Conservation (phyloP, 2,888 invertebrate genomes). For the Sericinus montela region DNA sequence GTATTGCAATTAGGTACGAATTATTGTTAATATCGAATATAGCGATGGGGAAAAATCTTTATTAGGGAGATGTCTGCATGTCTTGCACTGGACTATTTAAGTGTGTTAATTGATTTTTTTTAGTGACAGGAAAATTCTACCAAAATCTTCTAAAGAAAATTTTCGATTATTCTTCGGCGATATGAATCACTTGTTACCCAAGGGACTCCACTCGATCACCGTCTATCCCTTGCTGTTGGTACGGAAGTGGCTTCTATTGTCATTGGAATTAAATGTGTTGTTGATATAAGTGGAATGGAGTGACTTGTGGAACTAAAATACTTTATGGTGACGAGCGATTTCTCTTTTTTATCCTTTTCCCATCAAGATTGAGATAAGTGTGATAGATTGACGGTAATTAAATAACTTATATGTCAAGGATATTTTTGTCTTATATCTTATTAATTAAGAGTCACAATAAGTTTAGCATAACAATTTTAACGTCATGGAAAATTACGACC, state of each 20-base stretch:
- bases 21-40: too few species aligned
- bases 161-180: slow-evolving; percentile 23
- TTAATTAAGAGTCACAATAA: too few species aligned
- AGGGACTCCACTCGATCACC: slow-evolving; percentile 57
- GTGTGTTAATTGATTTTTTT: too few species aligned
- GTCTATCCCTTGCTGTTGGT: slow-evolving; percentile 27
- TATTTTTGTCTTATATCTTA: too few species aligned
- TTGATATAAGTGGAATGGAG: slow-evolving; percentile 37
- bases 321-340: slow-evolving; percentile 9
- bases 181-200: slow-evolving; percentile 31
- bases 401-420: too few species aligned
- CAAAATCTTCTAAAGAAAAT: slow-evolving; percentile 10
- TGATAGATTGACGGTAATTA: not conserved
- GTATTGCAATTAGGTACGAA: too few species aligned
- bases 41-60: too few species aligned
- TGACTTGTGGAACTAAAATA: slow-evolving; percentile 34
- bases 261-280: slow-evolving; percentile 55
- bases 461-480: too few species aligned
- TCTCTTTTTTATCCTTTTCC: not conserved
- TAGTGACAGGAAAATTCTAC: too few species aligned
- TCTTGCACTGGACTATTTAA: too few species aligned
- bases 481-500: too few species aligned
- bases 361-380: not conserved
- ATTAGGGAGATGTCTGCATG: too few species aligned
- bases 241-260: slow-evolving; percentile 31